These are phyloP conservation scores for Phalacrocorax brasilianus DNA, from an alignment of 2,113 vertebrate genomes.

Conservation along the genomic window DNA sequence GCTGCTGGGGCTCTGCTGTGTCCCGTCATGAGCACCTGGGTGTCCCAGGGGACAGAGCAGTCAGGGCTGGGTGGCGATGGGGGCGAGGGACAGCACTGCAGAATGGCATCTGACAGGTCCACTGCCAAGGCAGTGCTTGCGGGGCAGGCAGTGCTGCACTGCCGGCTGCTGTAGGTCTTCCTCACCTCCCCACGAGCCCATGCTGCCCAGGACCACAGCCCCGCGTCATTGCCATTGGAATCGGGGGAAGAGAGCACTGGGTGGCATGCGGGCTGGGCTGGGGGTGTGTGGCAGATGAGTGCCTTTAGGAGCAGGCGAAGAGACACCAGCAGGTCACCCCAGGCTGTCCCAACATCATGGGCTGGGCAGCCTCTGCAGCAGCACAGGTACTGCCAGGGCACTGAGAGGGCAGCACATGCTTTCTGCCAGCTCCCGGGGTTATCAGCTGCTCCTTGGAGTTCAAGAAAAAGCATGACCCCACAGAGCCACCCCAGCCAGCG, in stretches of 20 bases:
- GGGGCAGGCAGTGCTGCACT: neutral
- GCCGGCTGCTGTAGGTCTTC: neutral
- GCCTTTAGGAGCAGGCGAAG: neutral
- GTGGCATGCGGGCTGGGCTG: neutral
- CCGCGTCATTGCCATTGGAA: neutral
- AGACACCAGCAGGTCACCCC: neutral
- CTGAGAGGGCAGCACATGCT: neutral
- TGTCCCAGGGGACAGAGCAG: neutral
- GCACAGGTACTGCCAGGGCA: neutral
- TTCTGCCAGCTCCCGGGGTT: neutral
- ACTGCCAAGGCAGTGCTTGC: accelerated
- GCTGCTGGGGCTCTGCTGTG: neutral
- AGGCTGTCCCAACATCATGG: neutral
- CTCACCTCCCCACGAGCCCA: neutral
- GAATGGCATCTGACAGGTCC: too few species aligned
- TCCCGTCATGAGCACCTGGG: neutral
- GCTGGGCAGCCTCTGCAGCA: neutral
- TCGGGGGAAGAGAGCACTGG: neutral
- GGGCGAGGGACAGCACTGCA: accelerated
- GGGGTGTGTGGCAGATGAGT: neutral
- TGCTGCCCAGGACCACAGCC: neutral
- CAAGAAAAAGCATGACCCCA: neutral
- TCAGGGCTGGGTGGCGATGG: neutral
- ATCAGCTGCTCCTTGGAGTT: neutral
- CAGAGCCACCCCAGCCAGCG: neutral